phyloP scores from a whole-genome alignment of 2,113 vertebrate species.

The Cyanoramphus novaezelandiae region DNA sequence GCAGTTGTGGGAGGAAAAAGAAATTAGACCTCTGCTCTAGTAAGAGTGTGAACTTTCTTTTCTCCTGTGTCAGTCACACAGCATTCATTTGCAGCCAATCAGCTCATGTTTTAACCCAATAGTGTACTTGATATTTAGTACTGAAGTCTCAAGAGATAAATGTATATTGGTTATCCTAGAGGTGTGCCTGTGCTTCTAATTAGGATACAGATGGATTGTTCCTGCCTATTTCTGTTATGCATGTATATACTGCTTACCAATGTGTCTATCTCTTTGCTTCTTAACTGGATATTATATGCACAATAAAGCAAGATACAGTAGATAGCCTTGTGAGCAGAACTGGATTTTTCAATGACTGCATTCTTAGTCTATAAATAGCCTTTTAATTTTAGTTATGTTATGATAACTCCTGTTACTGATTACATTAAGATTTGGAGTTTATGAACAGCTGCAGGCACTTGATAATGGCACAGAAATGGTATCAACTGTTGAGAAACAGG shows the following conservation, averaged over 20 bases:
- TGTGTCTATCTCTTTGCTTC: background rate
- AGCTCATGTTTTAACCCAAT: conserved; percentile 7
- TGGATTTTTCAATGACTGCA: conserved; percentile 7
- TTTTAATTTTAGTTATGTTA: conserved; percentile 38
- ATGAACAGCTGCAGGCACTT: conserved; percentile 51
- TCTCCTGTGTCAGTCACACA: background rate
- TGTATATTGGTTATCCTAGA: background rate
- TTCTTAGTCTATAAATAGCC: conserved; percentile 52
- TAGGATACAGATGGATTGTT: background rate
- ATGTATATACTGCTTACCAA: background rate
- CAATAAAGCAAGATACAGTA: background rate
- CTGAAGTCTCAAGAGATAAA: background rate
- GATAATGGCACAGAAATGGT: conserved; percentile 41
- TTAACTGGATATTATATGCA: background rate
- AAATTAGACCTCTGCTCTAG: conserved; percentile 45
- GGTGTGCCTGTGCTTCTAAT: conserved; percentile 13
- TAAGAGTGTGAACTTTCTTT: background rate
- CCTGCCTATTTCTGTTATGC: background rate
- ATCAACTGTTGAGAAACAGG: conserved; percentile 19
- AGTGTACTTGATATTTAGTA: conserved; percentile 9
- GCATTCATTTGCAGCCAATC: conserved; percentile 21
- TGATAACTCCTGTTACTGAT: conserved; percentile 44
- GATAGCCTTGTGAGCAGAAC: background rate
- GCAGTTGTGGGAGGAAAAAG: background rate
- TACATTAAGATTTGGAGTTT: conserved; percentile 44